Conservation (phyloP, 2,888 invertebrate genomes). For the Podotricha telesiphe region DNA sequence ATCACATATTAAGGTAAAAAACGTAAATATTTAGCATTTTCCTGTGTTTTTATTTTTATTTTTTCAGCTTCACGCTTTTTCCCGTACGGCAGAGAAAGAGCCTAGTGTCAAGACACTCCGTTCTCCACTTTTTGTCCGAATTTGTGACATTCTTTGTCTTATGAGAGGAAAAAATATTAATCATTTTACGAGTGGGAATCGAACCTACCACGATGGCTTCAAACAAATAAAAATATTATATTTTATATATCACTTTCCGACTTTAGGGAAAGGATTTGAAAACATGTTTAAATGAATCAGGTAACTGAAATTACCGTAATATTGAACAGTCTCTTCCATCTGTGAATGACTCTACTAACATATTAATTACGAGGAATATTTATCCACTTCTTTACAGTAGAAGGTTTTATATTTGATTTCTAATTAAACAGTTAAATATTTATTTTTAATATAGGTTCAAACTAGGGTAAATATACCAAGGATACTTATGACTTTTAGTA, state of each 20-base stretch:
- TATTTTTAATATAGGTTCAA: neutral
- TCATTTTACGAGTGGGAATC: too few relatives aligned
- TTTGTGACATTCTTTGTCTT: too few relatives aligned
- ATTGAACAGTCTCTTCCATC: neutral
- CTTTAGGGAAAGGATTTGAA: neutral
- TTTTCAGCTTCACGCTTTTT: too few relatives aligned
- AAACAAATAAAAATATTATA: neutral
- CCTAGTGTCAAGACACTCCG: too few relatives aligned
- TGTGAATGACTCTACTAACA: neutral
- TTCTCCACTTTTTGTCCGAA: too few relatives aligned
- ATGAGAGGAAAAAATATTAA: too few relatives aligned
- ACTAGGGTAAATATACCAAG: neutral
- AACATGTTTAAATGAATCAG: neutral
- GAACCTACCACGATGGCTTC: too few relatives aligned
- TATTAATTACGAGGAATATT: slow-evolving; percentile 1
- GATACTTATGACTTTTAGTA: neutral
- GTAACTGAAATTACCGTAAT: neutral
- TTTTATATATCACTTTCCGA: neutral
- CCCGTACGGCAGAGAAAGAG: too few relatives aligned
- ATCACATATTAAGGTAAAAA: too few relatives aligned
- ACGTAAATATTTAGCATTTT: too few relatives aligned
- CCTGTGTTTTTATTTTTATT: too few relatives aligned
- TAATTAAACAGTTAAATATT: neutral
- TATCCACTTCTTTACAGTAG: neutral
- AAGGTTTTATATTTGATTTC: neutral